These are phyloP conservation scores for Bombyx mandarina DNA, from an alignment of 1,140 invertebrate genomes.

Conservation along the genomic window DNA sequence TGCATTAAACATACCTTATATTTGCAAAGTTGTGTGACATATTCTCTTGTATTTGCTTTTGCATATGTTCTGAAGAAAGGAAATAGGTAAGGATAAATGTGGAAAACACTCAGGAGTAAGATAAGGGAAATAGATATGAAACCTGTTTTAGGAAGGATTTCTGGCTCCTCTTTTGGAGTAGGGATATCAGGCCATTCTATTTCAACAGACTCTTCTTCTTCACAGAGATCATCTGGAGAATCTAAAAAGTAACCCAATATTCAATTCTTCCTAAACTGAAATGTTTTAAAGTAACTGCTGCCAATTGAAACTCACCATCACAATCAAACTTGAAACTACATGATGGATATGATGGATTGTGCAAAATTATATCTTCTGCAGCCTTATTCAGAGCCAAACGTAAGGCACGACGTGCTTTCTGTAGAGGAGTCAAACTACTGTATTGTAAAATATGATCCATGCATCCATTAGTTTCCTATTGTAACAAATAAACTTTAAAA, in stretches of 20 bases:
- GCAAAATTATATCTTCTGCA: constrained; percentile 38
- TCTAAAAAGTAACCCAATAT: constrained; percentile 22
- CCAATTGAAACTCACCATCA: constrained; percentile 30
- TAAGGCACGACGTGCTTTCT: constrained; percentile 52
- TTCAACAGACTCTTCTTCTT: constrained; percentile 46
- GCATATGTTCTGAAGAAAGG: constrained; percentile 13
- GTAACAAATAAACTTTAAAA: constrained; percentile 1
- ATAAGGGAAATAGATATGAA: constrained; percentile 18
- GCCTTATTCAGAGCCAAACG: constrained; percentile 51
- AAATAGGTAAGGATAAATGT: constrained; percentile 15
- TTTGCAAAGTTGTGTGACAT: neutral
- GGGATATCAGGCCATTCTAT: constrained; percentile 30
- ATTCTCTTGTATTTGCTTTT: neutral
- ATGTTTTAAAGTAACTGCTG: neutral
- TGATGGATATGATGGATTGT: constrained; percentile 32
- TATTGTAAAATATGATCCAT: constrained; percentile 26
- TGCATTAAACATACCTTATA: constrained; percentile 6
- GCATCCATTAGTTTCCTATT: constrained; percentile 29
- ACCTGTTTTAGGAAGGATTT: constrained; percentile 26
- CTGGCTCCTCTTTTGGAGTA: neutral
- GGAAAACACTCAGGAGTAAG: constrained; percentile 12
- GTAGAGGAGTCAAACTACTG: constrained; percentile 37
- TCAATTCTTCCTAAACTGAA: neutral
- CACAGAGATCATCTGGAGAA: constrained; percentile 39
- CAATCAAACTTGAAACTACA: constrained; percentile 27